phyloP scores from a whole-genome alignment of 2,113 vertebrate species.

The Prietella phreatophila region DNA sequence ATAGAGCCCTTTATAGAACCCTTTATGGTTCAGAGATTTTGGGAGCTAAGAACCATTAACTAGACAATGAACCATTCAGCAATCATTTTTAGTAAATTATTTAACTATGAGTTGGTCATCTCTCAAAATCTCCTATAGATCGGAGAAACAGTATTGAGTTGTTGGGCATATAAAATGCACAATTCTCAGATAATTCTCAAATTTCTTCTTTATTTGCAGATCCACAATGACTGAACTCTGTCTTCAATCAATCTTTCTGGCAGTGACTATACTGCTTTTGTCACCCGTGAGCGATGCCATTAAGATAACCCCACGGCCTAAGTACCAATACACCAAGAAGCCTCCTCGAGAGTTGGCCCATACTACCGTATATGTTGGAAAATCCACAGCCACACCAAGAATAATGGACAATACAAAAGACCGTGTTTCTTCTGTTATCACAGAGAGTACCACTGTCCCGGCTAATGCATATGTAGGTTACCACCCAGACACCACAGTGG shows the following conservation, averaged over 20 bases:
- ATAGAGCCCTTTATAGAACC: not conserved
- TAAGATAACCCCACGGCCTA: conserved; percentile 81
- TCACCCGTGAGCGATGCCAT: conserved; percentile 46
- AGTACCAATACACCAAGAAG: conserved; percentile 83
- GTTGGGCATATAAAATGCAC: not conserved
- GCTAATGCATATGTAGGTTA: conserved; percentile 56
- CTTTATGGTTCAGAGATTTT: not conserved
- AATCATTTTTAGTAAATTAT: not conserved
- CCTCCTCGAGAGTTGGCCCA: conserved; percentile 62
- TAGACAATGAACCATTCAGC: not conserved
- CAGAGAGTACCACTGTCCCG: conserved; percentile 56
- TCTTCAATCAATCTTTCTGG: conserved; percentile 58
- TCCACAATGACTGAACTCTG: conserved; percentile 73
- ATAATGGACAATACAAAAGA: conserved; percentile 50
- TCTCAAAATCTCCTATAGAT: not conserved
- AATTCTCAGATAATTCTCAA: not conserved
- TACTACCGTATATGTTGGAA: conserved; percentile 57
- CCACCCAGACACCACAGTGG: conserved; percentile 60
- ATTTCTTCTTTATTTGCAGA: conserved; percentile 64
- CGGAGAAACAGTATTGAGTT: not conserved
- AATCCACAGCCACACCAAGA: conserved; percentile 48
- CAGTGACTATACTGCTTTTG: conserved; percentile 54
- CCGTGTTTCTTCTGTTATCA: conserved; percentile 36
- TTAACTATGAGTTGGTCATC: not conserved
- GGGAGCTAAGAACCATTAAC: not conserved